Conservation (phyloP, 37 sponge, comb jelly and placozoan species). For the Mnemiopsis leidyi region DNA sequence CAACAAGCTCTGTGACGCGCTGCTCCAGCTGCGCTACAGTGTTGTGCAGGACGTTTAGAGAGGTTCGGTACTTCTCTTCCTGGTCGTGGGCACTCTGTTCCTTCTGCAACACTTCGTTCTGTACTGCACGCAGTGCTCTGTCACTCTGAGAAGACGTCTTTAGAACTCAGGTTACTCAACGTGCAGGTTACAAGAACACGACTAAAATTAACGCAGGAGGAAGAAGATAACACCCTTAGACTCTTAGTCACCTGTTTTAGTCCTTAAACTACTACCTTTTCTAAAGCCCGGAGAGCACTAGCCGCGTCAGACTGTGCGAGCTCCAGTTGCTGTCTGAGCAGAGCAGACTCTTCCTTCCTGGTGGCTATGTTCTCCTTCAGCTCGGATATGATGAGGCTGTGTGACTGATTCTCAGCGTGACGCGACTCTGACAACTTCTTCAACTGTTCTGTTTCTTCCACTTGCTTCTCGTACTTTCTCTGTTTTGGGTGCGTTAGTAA, state of each 20-base stretch:
- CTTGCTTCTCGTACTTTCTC: not conserved
- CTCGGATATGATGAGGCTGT: not conserved
- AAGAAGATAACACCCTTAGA: no score
- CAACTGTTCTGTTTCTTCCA: not conserved
- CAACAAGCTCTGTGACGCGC: not conserved
- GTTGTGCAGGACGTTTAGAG: not conserved
- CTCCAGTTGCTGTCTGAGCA: not conserved
- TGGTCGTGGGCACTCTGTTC: not conserved
- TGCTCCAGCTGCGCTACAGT: not conserved
- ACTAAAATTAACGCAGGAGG: no score
- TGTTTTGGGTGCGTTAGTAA: no score
- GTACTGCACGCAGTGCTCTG: not conserved
- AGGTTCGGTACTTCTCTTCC: not conserved
- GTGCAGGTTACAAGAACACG: no score
- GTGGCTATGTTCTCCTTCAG: not conserved
- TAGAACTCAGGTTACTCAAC: no score
- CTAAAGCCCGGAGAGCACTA: not conserved
- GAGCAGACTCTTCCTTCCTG: not conserved
- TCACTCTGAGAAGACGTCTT: slow-evolving; percentile 1
- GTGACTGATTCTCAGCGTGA: not conserved
- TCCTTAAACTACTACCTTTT: no score
- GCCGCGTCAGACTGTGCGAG: not conserved
- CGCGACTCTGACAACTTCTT: not conserved
- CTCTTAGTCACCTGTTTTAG: no score
- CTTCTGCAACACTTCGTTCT: not conserved